A percentile compares a stretch with the other conserved stretches of the same genome.
Evolutionary conservation across 2,888 invertebrate genomes (phyloP).

Genomic region (Ochlodes sylvanus): DNA sequence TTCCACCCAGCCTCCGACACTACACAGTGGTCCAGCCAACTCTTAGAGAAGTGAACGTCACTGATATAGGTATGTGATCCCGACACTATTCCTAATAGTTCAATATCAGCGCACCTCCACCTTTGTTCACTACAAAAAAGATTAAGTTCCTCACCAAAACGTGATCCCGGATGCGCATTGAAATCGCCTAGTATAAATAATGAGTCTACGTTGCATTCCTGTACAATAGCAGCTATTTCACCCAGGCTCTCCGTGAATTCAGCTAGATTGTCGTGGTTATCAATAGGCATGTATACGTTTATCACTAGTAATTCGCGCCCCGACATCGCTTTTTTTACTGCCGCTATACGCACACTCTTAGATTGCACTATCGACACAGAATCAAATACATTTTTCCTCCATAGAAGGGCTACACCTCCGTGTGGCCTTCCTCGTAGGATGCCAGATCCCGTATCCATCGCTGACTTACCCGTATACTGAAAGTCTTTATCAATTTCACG

Average conservation of each 20-base stretch:
- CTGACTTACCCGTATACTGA: constrained; percentile 43
- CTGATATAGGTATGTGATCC: constrained; percentile 44
- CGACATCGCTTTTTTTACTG: constrained; percentile 36
- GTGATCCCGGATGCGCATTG: constrained; percentile 45
- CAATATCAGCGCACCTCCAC: constrained; percentile 43
- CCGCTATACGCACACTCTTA: constrained; percentile 39
- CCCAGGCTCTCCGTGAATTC: constrained; percentile 44
- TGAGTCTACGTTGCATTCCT: constrained; percentile 35
- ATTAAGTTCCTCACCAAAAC: constrained; percentile 42
- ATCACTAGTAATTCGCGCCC: constrained; percentile 41
- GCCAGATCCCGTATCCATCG: constrained; percentile 46
- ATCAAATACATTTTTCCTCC: constrained; percentile 43
- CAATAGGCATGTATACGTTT: constrained; percentile 48
- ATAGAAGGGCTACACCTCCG: constrained; percentile 47
- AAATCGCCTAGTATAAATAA: too few species aligned
- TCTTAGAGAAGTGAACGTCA: constrained; percentile 39
- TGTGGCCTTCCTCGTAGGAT: constrained; percentile 44
- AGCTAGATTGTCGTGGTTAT: constrained; percentile 41
- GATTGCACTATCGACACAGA: constrained; percentile 44
- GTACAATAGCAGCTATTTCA: constrained; percentile 41
- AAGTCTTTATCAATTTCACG: background rate
- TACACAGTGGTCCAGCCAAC: constrained; percentile 45
- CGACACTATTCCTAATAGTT: constrained; percentile 24
- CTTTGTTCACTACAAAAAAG: constrained; percentile 43
- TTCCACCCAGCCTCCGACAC: constrained; percentile 37